Base-by-base conservation (phyloP, 2,797 vertebrate species). In the Thalassophryne amazonica region DNA sequence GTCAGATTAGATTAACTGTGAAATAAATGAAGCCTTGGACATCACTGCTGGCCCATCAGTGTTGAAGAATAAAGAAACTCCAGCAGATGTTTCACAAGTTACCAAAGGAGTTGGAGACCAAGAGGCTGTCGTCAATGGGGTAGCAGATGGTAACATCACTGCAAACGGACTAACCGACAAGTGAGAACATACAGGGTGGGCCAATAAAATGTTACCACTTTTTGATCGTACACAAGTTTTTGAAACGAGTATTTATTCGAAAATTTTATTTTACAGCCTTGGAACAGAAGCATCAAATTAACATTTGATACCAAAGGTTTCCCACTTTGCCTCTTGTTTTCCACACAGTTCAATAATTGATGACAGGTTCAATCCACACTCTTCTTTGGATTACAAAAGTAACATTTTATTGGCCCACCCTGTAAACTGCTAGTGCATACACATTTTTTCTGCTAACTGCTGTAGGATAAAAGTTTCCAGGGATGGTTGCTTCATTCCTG, bases 11-110 rank as follows among this genome's bases (percentile, higher is more conserved):
- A 45, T 60, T 27, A 67, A 62, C 3, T 43, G 36, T n/a, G 11
- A 59, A 40, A 18, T 54, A 15, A 78, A 84, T 15, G 61, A 38
- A 53, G 48, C 11, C 0, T 15, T 19, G 1, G 36, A 72, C 7
- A 19, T 15, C 15, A 3, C 45, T 2, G n/a, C 21, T 3, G 76
- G 63, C 22, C 53, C 69, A 13, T 16, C 64, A 4, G 56, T 20
- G 19, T 55, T 72, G 4, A 76, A 69, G 25, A 80, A 64, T 40
- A 76, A 74, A 32, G 57, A 71, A n/a, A 68, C 64, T 28, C 82
- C 77, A 69, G 81, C 81, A 18, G 82, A 81, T 60, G 38, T 84
- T 25, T 81, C 82, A 19, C 86, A 85, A 31, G 16, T 48, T 2
- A 3, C 43, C 35, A 73, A 61, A 2, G 60, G 54, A 41, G 32